Base-by-base conservation (phyloP, 1,140 invertebrate species). In the Arion vulgaris region DNA sequence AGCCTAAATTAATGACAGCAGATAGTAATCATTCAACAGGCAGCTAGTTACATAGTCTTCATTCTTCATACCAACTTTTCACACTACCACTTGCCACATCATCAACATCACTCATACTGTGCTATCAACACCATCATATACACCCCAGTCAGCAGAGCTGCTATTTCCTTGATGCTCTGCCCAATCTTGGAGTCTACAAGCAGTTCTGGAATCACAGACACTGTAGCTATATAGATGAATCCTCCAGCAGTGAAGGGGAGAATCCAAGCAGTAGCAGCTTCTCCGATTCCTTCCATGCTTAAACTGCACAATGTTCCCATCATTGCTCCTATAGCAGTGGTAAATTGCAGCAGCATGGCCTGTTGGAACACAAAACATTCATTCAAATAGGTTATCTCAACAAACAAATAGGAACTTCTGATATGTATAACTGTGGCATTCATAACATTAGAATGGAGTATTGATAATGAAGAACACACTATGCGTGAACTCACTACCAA, bases 181-280 rank as follows among this genome's bases (percentile, higher is more conserved):
- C 94, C 94, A 83, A 97, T 94, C 89, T 95, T 96, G 32, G 96
- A 95, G 87, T 97, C 96, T 89, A 89, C 89, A 81, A 99, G 93
- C 38, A 99, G 93, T 92, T 99, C 97, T 73, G 98, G 98, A 92
- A 99, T 98, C 32, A 92, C 96, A 76, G 97, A 98, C 0, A 99
- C 98, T 39, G 97, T 97, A 26, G 98, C 98, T 88, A 99, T 98
- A 91, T 99, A 99, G 92, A 99, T 99, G 91, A 99, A 99, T 32
- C 98, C 98, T 80, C 98, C 98, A 82, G 98, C 98, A 57, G 98
- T 99, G 89, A 99, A 98, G 49, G 98, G 97, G 72, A 99, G 93
- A 83, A 98, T 96, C 94, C 96, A 96, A 23, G 94, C 94, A 51
- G 96, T 96, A 7, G 96, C 95, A 83, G 96, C 92, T 82, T 95